Evolutionary conservation across 1,140 invertebrate genomes (phyloP), one percentile per base, ranked within the genome.

Genomic region (Bombus superbus): DNA sequence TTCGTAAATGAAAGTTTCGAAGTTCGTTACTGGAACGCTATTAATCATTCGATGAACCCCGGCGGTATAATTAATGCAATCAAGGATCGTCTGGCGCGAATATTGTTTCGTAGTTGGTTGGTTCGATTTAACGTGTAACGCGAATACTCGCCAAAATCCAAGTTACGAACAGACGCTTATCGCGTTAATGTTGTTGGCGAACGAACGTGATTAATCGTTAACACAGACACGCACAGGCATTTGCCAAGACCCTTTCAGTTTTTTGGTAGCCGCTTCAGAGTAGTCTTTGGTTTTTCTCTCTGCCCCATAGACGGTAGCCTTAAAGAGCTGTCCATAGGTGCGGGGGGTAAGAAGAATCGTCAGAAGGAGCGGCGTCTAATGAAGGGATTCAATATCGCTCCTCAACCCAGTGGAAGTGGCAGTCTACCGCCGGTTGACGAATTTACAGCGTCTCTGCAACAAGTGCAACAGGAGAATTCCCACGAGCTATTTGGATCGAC

Each of bases 311-410:
- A 94, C 92, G 94, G 90, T 93, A 89, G 90, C 92, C 88, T 94
- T 91, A 95, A 94, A 93, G 93, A 94, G 88, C 92, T 94, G 85
- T 96, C 94, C 95, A 94, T 96, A 97, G 98, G 98, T 93, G 97
- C 97, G 89, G 98, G 98, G 86, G 98, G 98, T 57, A 98, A 98
- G 95, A 99, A 98, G 95, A 98, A 98, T 93, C 96, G 98, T 0
- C 98, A 98, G 94, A 98, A 98, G 95, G 98, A 99, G 93, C 96
- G 98, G 1, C 96, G 98, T 1, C 95, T 99, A 44, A 98, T 99
- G 98, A 99, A 99, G 94, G 98, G 98, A 3, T 99, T 99, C 96
- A 98, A 99, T 95, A 98, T 98, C 69, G 97, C 96, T 3, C 96
- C 97, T 0, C 96, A 96, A 62, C 97, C 97, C 6, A 96, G 96